Evolutionary conservation across 92 coral and sea anemone genomes (phyloP), one percentile per base, ranked within the genome.

Genomic region (Plumapathes pennacea): DNA sequence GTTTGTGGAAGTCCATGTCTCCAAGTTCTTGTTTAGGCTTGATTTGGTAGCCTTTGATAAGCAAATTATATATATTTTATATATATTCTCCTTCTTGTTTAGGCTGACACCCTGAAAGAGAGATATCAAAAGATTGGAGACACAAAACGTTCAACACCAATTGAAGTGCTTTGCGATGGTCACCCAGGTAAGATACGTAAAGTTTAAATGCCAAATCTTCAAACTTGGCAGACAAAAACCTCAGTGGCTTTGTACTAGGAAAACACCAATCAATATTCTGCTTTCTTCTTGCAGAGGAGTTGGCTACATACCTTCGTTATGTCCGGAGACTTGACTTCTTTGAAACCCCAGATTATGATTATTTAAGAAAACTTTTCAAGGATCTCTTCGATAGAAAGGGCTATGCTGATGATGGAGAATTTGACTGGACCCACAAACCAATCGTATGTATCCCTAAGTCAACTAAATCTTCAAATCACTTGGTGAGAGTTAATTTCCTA

Each of bases 241-340:
- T 4, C 21, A 10, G 36, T 1, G 1, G 1, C n/a, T n/a, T n/a
- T n/a, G n/a, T n/a, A n/a, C n/a, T n/a, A n/a, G n/a, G n/a, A n/a
- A n/a, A 36, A 36, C 10, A 36, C 9, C 10, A 8, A 36, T 36
- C 41, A 36, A 36, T n/a, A 9, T 25, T 23, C 60, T 1, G 4
- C 24, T n/a, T 15, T 25, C 15, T 4, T n/a, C 15, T 17, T 17
- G 30, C 90, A 94, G 99, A 94, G 82, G 99, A 94, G 43, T 84
- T 94, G 73, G 97, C 99, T 32, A 84, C 97, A 32, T 94, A 94
- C 72, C 83, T 94, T 14, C 83, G 90, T 48, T 94, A 94, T 57
- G 99, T 94, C 41, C 69, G 99, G 48, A 94, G 99, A 73, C 90
- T 94, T 48, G 99, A 94, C 71, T 94, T 94, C 88, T 94, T 94